Conservation (phyloP, 2,113 vertebrate species). For the Malaclemys terrapin region DNA sequence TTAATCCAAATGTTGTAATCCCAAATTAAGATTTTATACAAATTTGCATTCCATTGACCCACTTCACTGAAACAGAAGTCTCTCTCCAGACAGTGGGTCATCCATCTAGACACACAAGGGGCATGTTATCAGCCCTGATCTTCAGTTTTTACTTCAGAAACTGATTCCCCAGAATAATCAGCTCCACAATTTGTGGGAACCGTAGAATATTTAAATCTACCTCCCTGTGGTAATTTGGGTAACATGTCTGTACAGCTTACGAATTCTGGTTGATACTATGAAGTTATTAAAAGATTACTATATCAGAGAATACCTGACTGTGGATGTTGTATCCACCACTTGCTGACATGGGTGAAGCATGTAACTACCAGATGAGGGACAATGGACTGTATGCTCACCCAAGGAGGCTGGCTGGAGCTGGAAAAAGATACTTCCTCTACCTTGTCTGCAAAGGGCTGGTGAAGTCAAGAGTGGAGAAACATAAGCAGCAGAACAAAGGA, state of each 20-base stretch:
- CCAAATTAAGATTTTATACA: background rate
- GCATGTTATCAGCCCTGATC: background rate
- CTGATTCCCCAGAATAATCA: background rate
- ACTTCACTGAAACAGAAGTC: background rate
- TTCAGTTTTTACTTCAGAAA: background rate
- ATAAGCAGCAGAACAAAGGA: background rate
- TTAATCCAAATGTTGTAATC: background rate
- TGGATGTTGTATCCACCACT: background rate
- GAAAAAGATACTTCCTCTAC: background rate
- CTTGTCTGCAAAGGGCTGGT: background rate
- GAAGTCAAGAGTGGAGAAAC: background rate
- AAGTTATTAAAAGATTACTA: background rate
- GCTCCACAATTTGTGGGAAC: background rate
- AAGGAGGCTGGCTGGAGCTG: background rate
- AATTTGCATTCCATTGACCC: background rate
- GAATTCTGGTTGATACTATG: background rate
- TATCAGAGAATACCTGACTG: background rate
- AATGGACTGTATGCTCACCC: background rate
- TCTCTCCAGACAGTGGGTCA: background rate
- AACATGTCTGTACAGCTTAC: background rate
- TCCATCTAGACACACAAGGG: background rate
- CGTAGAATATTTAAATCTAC: background rate
- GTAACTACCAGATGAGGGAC: background rate
- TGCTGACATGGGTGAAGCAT: background rate
- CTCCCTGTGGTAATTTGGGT: background rate